These are phyloP conservation scores for Pachycephus smyrnensis DNA, from an alignment of 2,888 invertebrate species.

Conservation along the genomic window DNA sequence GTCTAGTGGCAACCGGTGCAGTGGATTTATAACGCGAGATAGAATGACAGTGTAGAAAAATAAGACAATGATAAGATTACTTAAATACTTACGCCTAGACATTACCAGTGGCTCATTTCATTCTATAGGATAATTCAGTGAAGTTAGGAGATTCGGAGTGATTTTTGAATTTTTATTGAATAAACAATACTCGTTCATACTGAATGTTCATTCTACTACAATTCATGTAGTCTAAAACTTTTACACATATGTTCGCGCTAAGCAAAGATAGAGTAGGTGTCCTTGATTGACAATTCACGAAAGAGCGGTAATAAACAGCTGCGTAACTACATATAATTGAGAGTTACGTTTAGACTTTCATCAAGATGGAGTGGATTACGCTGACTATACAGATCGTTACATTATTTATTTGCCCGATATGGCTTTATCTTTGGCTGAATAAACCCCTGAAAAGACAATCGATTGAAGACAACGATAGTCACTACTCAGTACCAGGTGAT, in stretches of 20 bases:
- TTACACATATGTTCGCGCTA: not conserved
- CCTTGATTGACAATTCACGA: not conserved
- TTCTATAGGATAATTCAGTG: not conserved
- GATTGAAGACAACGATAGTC: constrained; percentile 16
- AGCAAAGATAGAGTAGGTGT: not conserved
- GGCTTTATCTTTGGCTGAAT: constrained; percentile 25
- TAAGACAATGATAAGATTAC: not conserved
- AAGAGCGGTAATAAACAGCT: not conserved
- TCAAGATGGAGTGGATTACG: constrained; percentile 11
- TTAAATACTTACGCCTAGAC: not conserved
- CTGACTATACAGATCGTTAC: constrained; percentile 17
- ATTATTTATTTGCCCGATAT: constrained; percentile 24
- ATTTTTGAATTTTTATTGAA: not conserved
- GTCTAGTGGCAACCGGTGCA: too few relatives aligned
- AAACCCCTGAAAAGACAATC: constrained; percentile 16
- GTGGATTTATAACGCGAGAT: not conserved
- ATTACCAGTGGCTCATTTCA: not conserved
- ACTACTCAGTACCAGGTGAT: constrained; percentile 36
- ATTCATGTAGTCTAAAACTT: not conserved
- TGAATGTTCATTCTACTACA: not conserved
- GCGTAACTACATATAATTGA: not conserved
- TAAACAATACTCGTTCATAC: not conserved
- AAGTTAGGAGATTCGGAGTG: not conserved
- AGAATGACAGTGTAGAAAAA: not conserved
- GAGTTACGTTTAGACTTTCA: not conserved